These are phyloP conservation scores for Siniperca scherzeri DNA, from an alignment of 2,797 vertebrate genomes.

Conservation along the genomic window DNA sequence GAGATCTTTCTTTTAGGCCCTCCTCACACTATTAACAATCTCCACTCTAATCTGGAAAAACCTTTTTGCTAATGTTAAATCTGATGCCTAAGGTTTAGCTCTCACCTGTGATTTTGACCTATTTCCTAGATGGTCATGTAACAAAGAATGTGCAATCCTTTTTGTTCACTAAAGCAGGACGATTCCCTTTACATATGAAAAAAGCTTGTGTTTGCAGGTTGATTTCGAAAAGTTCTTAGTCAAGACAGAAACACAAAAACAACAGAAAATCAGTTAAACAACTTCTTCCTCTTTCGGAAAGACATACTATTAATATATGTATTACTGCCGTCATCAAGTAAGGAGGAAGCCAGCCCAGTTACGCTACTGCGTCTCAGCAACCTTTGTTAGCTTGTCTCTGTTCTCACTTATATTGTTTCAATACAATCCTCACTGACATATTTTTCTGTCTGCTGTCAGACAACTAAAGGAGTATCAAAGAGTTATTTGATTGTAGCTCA, in stretches of 20 bases:
- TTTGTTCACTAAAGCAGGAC: not conserved
- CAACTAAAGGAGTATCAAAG: conserved; percentile 22
- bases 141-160: conserved; percentile 7
- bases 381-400: not conserved
- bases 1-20: not conserved
- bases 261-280: not conserved
- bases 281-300: not conserved
- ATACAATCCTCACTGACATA: not conserved
- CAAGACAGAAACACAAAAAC: not conserved
- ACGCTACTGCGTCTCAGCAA: not conserved
- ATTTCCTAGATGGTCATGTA: conserved; percentile 21
- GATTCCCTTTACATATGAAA: not conserved
- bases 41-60: not conserved
- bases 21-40: not conserved
- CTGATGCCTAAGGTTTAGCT: conserved; percentile 16
- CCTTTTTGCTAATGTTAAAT: not conserved
- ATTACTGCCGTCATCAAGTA: not conserved
- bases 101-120: conserved; percentile 28
- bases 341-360: not conserved
- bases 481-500: conserved; percentile 3
- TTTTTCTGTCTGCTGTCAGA: conserved; percentile 18
- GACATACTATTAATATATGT: not conserved
- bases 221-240: not conserved
- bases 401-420: not conserved
- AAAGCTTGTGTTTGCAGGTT: not conserved